A percentile compares a stretch with the other conserved stretches of the same genome.
These are phyloP conservation scores for Trachythela sp. DNA, from an alignment of 64 coral and sea anemone species.

Conservation along the genomic window DNA sequence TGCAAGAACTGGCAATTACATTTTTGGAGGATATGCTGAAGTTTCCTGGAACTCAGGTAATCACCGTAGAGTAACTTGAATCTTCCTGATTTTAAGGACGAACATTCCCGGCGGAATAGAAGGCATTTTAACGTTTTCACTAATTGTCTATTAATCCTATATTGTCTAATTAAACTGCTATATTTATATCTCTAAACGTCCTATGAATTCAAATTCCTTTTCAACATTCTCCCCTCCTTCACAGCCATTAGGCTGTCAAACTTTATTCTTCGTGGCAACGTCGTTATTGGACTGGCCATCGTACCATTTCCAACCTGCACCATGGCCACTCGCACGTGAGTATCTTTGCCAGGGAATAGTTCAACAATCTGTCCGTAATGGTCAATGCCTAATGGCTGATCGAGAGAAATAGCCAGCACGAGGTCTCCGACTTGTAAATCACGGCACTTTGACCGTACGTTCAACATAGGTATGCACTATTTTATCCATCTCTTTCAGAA, in stretches of 20 bases:
- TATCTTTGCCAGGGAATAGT: neutral
- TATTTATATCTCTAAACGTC: too few species aligned
- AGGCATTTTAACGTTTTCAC: too few species aligned
- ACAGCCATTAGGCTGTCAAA: too few species aligned
- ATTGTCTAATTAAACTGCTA: too few species aligned
- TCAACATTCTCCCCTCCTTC: too few species aligned
- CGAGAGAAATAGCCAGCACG: neutral
- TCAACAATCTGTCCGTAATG: neutral
- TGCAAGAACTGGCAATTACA: neutral
- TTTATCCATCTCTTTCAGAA: conserved; percentile 24
- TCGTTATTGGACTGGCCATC: neutral
- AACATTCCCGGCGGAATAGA: too few species aligned
- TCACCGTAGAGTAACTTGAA: too few species aligned
- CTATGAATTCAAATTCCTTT: too few species aligned
- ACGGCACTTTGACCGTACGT: neutral
- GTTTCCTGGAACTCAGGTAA: neutral
- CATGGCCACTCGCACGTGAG: neutral
- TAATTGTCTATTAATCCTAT: too few species aligned
- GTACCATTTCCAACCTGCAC: neutral
- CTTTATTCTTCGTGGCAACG: too few species aligned
- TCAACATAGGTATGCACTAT: conserved; percentile 28
- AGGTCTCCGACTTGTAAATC: neutral
- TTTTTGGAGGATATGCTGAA: conserved; percentile 8
- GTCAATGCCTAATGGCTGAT: neutral
- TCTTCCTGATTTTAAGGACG: too few species aligned